Conservation (phyloP, 2,888 invertebrate genomes). For the Esperia sulphurella region DNA sequence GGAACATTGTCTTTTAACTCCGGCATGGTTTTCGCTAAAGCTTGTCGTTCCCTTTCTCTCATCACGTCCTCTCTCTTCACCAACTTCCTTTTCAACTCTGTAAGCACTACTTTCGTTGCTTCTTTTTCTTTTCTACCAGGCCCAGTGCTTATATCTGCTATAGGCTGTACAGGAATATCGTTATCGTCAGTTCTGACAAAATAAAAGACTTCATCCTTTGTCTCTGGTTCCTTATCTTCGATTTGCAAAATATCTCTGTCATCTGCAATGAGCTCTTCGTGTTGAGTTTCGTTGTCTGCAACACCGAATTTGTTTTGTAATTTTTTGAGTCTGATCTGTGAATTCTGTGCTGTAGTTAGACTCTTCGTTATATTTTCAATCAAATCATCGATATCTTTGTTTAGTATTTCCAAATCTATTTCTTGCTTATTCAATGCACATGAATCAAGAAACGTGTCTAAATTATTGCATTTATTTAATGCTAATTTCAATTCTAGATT, state of each 20-base stretch:
- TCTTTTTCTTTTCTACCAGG: conserved; percentile 65
- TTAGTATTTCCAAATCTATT: conserved; percentile 49
- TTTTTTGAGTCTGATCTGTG: conserved; percentile 60
- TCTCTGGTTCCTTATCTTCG: conserved; percentile 53
- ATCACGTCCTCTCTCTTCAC: conserved; percentile 69
- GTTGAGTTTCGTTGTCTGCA: conserved; percentile 19
- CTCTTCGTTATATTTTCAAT: conserved; percentile 57
- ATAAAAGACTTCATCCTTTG: conserved; percentile 71
- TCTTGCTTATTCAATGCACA: conserved; percentile 60
- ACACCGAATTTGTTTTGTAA: conserved; percentile 42
- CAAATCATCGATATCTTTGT: conserved; percentile 60
- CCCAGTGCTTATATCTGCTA: conserved; percentile 49
- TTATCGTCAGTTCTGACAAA: conserved; percentile 65
- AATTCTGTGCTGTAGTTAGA: conserved; percentile 49
- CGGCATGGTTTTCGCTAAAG: conserved; percentile 70
- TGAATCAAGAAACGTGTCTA: conserved; percentile 66
- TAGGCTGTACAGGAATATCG: conserved; percentile 24
- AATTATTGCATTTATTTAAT: conserved; percentile 50
- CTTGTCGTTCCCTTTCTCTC: conserved; percentile 70
- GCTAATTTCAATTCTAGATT: conserved; percentile 61
- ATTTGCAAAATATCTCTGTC: conserved; percentile 43
- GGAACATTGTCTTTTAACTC: conserved; percentile 51
- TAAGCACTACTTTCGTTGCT: conserved; percentile 55
- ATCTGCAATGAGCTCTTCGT: conserved; percentile 29
- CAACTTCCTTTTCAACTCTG: conserved; percentile 62